Conservation (phyloP, 2,888 invertebrate genomes). For the Dione juno region DNA sequence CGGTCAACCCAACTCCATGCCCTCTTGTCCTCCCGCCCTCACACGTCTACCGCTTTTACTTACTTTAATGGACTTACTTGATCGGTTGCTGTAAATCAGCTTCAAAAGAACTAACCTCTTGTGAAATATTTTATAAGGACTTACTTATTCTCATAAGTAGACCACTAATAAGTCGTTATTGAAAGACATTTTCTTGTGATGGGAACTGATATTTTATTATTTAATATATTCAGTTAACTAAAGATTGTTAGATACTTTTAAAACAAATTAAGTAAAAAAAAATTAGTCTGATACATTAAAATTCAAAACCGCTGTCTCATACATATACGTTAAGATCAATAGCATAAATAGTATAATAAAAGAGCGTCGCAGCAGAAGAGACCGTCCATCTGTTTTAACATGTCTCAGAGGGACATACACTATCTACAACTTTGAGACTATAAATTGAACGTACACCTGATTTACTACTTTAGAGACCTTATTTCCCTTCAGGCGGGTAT, state of each 20-base stretch:
- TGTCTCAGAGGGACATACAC: constrained; percentile 34
- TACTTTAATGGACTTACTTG: constrained; percentile 18
- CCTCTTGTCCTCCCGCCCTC: constrained; percentile 25
- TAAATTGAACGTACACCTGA: constrained; percentile 42
- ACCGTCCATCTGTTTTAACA: constrained; percentile 26
- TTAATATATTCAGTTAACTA: background rate
- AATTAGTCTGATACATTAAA: background rate
- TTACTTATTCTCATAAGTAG: background rate
- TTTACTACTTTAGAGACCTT: constrained; percentile 35
- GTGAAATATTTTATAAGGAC: background rate
- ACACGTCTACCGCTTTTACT: constrained; percentile 16
- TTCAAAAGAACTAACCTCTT: background rate
- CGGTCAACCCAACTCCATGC: constrained; percentile 49
- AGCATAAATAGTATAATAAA: background rate
- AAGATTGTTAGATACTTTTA: background rate
- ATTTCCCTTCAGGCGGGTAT: constrained; percentile 25
- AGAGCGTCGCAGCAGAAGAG: constrained; percentile 1
- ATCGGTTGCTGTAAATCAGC: constrained; percentile 13
- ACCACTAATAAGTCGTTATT: background rate
- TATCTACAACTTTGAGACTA: constrained; percentile 29
- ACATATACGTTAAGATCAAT: background rate
- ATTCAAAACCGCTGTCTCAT: background rate
- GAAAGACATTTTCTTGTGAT: background rate
- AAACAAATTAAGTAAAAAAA: too few species aligned
- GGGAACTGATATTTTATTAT: background rate